These are phyloP conservation scores for Chaetops frenatus DNA, from an alignment of 2,113 vertebrate genomes.

Conservation along the genomic window DNA sequence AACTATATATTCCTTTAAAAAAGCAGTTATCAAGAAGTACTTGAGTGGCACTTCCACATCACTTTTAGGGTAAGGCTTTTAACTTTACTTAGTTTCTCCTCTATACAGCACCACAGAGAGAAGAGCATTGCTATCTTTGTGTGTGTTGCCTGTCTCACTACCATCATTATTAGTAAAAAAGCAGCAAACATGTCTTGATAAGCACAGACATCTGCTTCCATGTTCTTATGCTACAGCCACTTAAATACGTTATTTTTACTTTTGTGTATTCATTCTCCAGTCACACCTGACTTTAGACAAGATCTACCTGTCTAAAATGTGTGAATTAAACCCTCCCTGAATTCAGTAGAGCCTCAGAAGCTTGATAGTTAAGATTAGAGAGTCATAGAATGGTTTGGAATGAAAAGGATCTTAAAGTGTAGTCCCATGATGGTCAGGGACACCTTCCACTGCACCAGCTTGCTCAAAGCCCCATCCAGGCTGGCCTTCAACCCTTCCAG, in stretches of 20 bases:
- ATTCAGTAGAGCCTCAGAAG: neutral
- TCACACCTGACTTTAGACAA: neutral
- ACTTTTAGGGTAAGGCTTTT: neutral
- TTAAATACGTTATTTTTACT: neutral
- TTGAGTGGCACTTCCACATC: neutral
- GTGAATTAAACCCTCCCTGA: neutral
- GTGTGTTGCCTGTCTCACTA: neutral
- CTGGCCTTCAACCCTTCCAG: neutral
- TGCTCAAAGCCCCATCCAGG: neutral
- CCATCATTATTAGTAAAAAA: neutral
- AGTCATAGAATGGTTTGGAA: neutral
- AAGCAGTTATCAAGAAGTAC: neutral
- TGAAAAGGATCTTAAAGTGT: neutral
- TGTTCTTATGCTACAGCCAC: neutral
- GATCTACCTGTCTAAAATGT: neutral
- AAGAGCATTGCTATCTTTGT: accelerated
- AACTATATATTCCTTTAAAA: neutral
- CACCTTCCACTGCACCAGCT: neutral
- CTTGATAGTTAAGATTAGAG: neutral
- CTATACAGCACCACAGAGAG: neutral
- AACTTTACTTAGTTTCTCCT: neutral
- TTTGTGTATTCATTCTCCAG: neutral
- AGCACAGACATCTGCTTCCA: neutral
- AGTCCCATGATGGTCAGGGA: neutral
- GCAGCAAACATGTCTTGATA: neutral